phyloP scores from a whole-genome alignment of 2,888 invertebrate species.

The Eilema caniola region DNA sequence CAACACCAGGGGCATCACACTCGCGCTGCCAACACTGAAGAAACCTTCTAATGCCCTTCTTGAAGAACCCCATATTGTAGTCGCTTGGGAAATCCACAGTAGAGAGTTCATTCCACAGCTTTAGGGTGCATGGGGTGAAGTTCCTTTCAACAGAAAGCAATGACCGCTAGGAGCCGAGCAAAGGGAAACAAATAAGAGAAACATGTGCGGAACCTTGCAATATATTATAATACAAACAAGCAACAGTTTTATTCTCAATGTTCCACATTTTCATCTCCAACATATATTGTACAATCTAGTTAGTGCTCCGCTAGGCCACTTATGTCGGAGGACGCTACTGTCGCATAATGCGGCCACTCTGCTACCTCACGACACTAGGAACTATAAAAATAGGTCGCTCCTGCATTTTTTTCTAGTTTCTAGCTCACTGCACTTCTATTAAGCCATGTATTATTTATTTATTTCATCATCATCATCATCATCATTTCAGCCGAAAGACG shows the following conservation, averaged over 20 bases:
- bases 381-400: slow-evolving; percentile 54
- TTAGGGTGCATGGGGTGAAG: too few relatives aligned
- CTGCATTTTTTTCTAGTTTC: slow-evolving; percentile 50
- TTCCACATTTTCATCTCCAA: slow-evolving; percentile 4
- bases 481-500: too few relatives aligned
- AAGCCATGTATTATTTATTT: slow-evolving; percentile 49
- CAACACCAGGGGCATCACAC: too few relatives aligned
- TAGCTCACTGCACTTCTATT: slow-evolving; percentile 38
- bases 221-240: background rate
- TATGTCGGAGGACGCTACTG: slow-evolving; percentile 47
- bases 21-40: too few relatives aligned
- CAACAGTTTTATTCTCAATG: slow-evolving; percentile 9
- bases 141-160: too few relatives aligned
- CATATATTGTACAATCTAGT: slow-evolving; percentile 25
- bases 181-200: too few relatives aligned
- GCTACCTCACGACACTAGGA: slow-evolving; percentile 40
- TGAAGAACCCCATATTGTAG: too few relatives aligned
- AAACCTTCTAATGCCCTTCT: too few relatives aligned
- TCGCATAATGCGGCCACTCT: slow-evolving; percentile 58
- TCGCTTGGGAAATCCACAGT: too few relatives aligned
- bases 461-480: too few relatives aligned
- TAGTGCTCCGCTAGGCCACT: slow-evolving; percentile 41
- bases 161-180: too few relatives aligned
- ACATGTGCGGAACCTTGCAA: background rate
- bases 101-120: too few relatives aligned